Conservation (phyloP, 2,113 vertebrate species). For the Uria aalge region DNA sequence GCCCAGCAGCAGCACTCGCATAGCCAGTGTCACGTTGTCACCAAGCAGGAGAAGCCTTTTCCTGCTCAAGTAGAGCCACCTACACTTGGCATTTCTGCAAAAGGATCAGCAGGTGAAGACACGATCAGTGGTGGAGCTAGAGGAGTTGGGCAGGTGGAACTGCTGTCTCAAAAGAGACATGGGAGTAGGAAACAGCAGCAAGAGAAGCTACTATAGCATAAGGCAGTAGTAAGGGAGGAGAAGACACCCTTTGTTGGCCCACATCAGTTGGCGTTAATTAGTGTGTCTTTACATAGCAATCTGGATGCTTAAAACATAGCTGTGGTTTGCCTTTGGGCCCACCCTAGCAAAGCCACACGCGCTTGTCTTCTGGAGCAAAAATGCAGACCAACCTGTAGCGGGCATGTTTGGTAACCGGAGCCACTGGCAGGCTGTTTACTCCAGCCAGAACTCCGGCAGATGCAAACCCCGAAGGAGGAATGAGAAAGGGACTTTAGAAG, state of each 20-base stretch:
- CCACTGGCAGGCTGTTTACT: neutral
- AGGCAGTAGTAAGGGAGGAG: neutral
- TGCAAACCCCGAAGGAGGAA: neutral
- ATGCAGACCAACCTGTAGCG: conserved; percentile 13
- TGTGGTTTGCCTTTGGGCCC: conserved; percentile 14
- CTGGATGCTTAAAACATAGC: neutral
- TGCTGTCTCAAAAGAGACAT: neutral
- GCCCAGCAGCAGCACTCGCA: fast-evolving
- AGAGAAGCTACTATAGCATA: neutral
- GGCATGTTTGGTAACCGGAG: neutral
- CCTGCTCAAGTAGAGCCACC: neutral
- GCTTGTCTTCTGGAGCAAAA: neutral
- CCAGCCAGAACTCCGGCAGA: neutral
- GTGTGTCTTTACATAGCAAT: neutral
- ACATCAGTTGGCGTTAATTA: neutral
- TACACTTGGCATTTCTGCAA: no score
- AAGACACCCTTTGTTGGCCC: neutral
- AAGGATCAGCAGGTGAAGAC: neutral
- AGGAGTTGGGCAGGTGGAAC: neutral
- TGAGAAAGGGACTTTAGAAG: neutral
- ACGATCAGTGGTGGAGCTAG: neutral
- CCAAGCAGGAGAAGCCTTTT: neutral
- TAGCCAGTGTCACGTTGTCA: neutral
- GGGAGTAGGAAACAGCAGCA: neutral
- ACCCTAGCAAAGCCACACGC: neutral